These are phyloP conservation scores for Caranx ignobilis DNA, from an alignment of 2,113 vertebrate genomes.

Conservation along the genomic window DNA sequence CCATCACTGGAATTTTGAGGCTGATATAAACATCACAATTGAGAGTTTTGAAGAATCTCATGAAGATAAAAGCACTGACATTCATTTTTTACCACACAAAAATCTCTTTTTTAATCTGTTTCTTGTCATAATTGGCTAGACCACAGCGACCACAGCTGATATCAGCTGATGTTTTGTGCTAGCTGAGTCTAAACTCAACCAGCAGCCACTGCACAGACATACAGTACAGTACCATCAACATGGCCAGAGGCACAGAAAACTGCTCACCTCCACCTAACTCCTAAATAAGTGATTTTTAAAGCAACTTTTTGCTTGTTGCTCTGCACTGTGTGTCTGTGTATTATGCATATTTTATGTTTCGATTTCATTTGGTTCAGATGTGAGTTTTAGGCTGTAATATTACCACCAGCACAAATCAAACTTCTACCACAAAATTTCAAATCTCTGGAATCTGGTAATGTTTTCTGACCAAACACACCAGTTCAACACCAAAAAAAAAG, in stretches of 20 bases:
- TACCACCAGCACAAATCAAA: background rate
- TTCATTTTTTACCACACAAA: no score
- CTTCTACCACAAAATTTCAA: background rate
- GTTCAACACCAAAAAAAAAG: background rate
- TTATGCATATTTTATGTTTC: background rate
- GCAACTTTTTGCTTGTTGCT: background rate
- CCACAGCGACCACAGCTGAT: no score
- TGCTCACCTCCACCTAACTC: background rate
- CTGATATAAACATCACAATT: no score
- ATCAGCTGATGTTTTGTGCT: no score
- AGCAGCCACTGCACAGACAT: background rate
- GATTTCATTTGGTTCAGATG: background rate
- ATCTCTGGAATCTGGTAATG: background rate
- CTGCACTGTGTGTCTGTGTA: background rate
- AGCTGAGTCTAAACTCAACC: no score
- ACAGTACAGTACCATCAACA: background rate
- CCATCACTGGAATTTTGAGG: no score
- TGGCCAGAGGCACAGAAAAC: no score
- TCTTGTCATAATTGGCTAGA: no score
- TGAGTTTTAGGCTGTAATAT: slow-evolving; percentile 1
- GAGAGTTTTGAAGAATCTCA: no score
- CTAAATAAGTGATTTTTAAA: background rate
- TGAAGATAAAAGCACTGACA: no score
- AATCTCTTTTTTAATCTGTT: no score
- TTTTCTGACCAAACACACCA: background rate